Conservation (phyloP, 2,113 vertebrate genomes). For the Stigmatopora nigra region DNA sequence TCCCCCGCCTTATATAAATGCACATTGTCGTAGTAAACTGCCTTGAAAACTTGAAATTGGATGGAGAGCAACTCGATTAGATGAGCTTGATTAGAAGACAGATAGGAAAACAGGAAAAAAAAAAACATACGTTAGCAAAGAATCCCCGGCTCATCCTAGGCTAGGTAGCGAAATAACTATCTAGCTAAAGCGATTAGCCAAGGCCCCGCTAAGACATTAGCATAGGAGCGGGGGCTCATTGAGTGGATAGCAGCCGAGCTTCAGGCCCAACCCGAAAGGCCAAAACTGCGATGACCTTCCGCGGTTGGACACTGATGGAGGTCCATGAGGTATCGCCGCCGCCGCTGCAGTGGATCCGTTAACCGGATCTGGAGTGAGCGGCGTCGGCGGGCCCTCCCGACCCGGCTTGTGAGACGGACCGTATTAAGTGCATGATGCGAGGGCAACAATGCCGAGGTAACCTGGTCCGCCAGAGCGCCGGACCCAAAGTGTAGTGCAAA, state of each 20-base stretch:
- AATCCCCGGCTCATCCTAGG: conserved; percentile 39
- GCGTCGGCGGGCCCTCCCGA: conserved; percentile 45
- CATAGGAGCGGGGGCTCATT: conserved; percentile 30
- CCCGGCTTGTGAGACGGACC: conserved; percentile 65
- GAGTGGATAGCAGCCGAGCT: conserved; percentile 61
- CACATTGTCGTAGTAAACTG: conserved; percentile 60
- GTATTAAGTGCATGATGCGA: conserved; percentile 73
- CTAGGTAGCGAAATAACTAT: conserved; percentile 19
- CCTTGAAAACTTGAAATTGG: conserved; percentile 52
- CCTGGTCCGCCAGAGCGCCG: conserved; percentile 66
- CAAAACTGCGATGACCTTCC: conserved; percentile 37
- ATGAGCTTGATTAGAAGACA: conserved; percentile 39
- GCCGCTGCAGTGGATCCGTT: conserved; percentile 46
- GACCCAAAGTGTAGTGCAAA: conserved; percentile 75
- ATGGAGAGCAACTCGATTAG: conserved; percentile 38
- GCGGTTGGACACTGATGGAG: conserved; percentile 57
- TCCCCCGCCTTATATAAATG: conserved; percentile 53
- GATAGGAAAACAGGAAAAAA: conserved; percentile 17
- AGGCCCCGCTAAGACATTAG: conserved; percentile 29
- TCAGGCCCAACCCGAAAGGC: conserved; percentile 59
- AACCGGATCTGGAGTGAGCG: conserved; percentile 44
- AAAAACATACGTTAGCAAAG: conserved; percentile 30
- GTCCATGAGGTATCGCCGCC: conserved; percentile 57
- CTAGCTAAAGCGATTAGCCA: conserved; percentile 28
- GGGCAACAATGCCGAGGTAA: conserved; percentile 75